A percentile compares a stretch with the other conserved stretches of the same genome.
Conservation (phyloP, 2,888 invertebrate genomes). For the Bellardia pandia region DNA sequence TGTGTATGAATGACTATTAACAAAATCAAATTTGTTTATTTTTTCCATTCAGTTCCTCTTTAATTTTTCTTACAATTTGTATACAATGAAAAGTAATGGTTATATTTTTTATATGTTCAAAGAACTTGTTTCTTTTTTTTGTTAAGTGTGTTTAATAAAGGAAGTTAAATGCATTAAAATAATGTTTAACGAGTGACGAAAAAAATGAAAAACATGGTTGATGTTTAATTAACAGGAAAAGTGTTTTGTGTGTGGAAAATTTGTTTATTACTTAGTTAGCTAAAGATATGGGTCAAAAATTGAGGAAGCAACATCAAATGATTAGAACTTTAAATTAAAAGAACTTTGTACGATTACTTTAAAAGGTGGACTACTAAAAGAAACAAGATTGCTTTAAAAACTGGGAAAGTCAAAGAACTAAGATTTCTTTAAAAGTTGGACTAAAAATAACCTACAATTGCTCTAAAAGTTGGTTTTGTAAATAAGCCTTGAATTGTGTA, state of each 20-base stretch:
- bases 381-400: too few relatives aligned
- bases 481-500: too few relatives aligned
- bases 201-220: conserved; percentile 2
- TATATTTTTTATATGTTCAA: not conserved
- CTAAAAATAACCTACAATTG: too few relatives aligned
- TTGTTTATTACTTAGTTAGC: not conserved
- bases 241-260: not conserved
- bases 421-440: too few relatives aligned
- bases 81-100: conserved; percentile 14
- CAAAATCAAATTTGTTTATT: conserved; percentile 5
- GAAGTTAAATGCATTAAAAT: conserved; percentile 57
- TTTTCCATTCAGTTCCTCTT: not conserved
- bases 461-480: too few relatives aligned
- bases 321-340: too few relatives aligned
- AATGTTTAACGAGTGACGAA: not conserved
- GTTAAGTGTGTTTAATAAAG: conserved; percentile 31
- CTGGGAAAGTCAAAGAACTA: too few relatives aligned
- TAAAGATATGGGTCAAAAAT: not conserved
- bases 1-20: conserved; percentile 17
- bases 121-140: not conserved
- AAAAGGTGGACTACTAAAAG: too few relatives aligned
- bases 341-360: too few relatives aligned
- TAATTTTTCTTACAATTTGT: conserved; percentile 34
- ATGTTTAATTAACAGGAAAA: conserved; percentile 37
- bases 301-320: not conserved